Conservation (phyloP, 2,113 vertebrate species). For the Channa argus region DNA sequence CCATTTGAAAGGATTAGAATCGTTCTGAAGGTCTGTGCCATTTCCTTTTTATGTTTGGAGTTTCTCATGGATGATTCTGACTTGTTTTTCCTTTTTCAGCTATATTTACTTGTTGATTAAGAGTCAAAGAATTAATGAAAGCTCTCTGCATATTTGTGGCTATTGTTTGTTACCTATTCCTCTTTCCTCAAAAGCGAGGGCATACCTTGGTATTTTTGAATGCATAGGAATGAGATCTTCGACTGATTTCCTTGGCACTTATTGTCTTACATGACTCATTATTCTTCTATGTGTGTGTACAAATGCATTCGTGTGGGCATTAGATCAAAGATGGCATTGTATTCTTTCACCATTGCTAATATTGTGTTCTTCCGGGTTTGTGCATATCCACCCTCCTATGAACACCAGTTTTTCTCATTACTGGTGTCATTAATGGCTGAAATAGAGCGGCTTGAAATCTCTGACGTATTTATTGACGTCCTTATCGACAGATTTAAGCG, state of each 20-base stretch:
- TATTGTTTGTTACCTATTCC: background rate
- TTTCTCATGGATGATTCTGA: background rate
- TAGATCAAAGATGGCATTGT: conserved; percentile 80
- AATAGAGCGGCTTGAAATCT: conserved; percentile 16
- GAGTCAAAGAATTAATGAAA: background rate
- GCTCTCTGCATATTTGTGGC: background rate
- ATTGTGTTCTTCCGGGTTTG: conserved; percentile 41
- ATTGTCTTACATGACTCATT: conserved; percentile 64
- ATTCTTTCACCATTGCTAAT: conserved; percentile 46
- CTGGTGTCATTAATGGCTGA: conserved; percentile 3
- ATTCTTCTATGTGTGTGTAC: conserved; percentile 2
- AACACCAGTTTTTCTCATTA: conserved; percentile 75
- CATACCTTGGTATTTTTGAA: background rate
- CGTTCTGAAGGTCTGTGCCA: background rate
- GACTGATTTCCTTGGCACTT: conserved; percentile 45
- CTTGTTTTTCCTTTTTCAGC: background rate
- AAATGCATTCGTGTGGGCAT: conserved; percentile 44
- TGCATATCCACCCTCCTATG: conserved; percentile 33
- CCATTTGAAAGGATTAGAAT: background rate
- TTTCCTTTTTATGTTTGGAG: background rate
- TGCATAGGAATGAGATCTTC: conserved; percentile 36
- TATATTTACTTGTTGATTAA: background rate
- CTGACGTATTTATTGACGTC: conserved; percentile 51
- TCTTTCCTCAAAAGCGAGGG: background rate
- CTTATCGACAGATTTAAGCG: conserved; percentile 18